Evolutionary conservation across 2,888 invertebrate genomes (phyloP).

Genomic region (Eristalinus aeneus): DNA sequence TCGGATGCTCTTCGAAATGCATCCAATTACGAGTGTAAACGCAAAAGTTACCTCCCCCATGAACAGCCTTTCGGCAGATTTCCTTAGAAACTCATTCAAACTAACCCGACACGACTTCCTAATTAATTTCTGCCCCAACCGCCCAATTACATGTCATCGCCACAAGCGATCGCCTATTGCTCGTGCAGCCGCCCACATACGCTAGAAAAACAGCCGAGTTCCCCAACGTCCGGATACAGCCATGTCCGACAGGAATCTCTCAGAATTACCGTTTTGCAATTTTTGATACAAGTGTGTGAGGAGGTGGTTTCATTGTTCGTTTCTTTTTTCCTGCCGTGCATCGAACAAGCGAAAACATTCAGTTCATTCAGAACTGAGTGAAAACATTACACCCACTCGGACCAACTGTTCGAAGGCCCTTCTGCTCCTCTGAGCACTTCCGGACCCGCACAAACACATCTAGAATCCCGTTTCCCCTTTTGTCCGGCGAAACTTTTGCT

Average conservation of each 20-base stretch:
- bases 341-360: background rate
- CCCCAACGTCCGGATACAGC: background rate
- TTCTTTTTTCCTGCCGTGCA: conserved; percentile 18
- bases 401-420: conserved; percentile 43
- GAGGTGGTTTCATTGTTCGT: background rate
- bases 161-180: background rate
- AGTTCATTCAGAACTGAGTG: conserved; percentile 5
- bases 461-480: conserved; percentile 32
- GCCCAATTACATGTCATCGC: background rate
- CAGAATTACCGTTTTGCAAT: conserved; percentile 44
- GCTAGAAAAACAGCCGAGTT: background rate
- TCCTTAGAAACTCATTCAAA: background rate
- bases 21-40: background rate
- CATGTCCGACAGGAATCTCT: conserved; percentile 29
- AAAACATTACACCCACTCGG: conserved; percentile 23
- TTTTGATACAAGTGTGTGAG: conserved; percentile 24
- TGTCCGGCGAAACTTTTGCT: conserved; percentile 29
- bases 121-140: background rate
- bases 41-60: background rate
- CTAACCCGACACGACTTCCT: background rate
- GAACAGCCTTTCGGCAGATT: background rate
- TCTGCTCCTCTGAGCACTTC: conserved; percentile 28
- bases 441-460: background rate
- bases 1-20: background rate
- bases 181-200: background rate